phyloP scores from a whole-genome alignment of 2,888 invertebrate species.

The Orchestes rusci region DNA sequence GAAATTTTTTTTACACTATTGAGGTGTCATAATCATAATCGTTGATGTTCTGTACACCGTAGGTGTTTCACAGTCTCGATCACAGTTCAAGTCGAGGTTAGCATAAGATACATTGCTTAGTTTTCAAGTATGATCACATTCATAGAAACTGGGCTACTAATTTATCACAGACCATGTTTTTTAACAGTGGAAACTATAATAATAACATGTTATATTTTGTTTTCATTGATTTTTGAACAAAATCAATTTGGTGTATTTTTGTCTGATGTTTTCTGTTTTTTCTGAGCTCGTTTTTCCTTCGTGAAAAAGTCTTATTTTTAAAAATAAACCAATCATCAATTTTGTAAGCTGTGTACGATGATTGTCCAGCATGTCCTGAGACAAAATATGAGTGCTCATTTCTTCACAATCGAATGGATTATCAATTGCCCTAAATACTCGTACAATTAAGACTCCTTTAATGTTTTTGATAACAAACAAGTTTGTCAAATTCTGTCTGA shows the following conservation, averaged over 20 bases:
- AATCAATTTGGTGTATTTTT: constrained; percentile 5
- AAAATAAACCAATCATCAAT: background rate
- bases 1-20: no score
- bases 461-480: constrained; percentile 1
- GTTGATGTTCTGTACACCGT: no score
- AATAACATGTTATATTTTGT: no score
- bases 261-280: constrained; percentile 3
- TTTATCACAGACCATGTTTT: no score
- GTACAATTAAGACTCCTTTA: background rate
- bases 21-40: no score
- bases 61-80: no score
- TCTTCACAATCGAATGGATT: constrained; percentile 1
- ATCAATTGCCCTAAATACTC: constrained; percentile 2
- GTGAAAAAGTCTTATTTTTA: constrained; percentile 4
- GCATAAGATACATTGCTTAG: no score
- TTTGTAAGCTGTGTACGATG: constrained; percentile 1
- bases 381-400: constrained; percentile 7
- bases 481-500: background rate
- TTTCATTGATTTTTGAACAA: constrained; percentile 6
- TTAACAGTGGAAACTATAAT: no score
- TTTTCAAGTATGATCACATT: no score
- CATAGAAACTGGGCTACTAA: no score
- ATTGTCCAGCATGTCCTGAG: constrained; percentile 7
- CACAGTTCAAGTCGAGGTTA: no score
- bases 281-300: constrained; percentile 2